Evolutionary conservation across 2,797 vertebrate species (phyloP).

Genomic region (Molossus alvarezi): DNA sequence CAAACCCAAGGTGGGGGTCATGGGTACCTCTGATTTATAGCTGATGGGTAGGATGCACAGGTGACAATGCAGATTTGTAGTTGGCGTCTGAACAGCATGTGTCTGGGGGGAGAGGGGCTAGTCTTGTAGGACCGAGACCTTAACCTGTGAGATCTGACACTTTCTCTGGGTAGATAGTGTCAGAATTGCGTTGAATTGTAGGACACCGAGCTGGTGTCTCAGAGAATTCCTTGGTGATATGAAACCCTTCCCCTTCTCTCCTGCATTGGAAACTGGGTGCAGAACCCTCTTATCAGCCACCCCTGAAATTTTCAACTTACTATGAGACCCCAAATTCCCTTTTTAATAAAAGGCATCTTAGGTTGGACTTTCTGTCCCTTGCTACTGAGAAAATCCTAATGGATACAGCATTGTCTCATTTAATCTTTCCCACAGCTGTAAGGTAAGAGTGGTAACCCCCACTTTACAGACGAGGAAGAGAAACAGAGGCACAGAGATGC

Average conservation of each 20-base stretch:
- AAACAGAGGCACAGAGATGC: not conserved
- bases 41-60: not conserved
- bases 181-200: not conserved
- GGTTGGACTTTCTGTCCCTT: conserved; percentile 35
- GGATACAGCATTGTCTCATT: not conserved
- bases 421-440: not conserved
- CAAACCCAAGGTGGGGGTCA: not conserved
- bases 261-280: not conserved
- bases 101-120: too few relatives aligned
- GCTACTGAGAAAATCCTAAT: not conserved
- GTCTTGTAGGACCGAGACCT: not conserved
- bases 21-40: not conserved
- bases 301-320: not conserved
- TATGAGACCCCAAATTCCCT: not conserved
- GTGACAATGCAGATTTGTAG: not conserved
- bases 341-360: conserved; percentile 42
- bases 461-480: not conserved
- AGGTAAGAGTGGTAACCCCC: not conserved
- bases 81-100: not conserved
- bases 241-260: not conserved
- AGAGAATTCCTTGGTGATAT: not conserved
- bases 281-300: not conserved
- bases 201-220: not conserved
- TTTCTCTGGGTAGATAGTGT: not conserved
- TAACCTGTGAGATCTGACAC: not conserved